These are phyloP conservation scores for Autographa pulchrina DNA, from an alignment of 2,888 invertebrate genomes.

Conservation along the genomic window DNA sequence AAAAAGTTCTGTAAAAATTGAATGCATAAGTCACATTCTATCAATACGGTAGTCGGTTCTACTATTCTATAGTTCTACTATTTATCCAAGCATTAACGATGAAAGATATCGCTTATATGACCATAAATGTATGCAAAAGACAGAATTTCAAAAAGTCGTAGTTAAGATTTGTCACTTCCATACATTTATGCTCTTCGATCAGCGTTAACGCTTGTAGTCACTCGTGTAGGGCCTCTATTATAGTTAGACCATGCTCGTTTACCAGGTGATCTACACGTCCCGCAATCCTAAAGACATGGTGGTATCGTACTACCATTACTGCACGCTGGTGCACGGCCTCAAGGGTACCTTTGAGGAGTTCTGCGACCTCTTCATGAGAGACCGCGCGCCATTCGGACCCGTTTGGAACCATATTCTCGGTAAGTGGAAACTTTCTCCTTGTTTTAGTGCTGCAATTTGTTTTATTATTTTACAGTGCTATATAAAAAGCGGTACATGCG, in stretches of 20 bases:
- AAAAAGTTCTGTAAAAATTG: too few relatives aligned
- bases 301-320: slow-evolving; percentile 96
- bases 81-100: too few relatives aligned
- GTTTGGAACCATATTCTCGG: slow-evolving; percentile 91
- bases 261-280: slow-evolving; percentile 95
- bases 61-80: too few relatives aligned
- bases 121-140: too few relatives aligned
- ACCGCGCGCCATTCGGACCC: slow-evolving; percentile 91
- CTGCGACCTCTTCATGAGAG: slow-evolving; percentile 92
- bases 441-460: not conserved
- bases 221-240: not conserved
- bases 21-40: too few relatives aligned
- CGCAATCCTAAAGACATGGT: slow-evolving; percentile 97
- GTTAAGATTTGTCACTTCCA: too few relatives aligned
- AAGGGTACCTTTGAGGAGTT: slow-evolving; percentile 93
- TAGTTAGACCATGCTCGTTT: not conserved
- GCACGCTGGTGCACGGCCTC: slow-evolving; percentile 91
- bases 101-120: too few relatives aligned
- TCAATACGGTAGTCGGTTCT: too few relatives aligned
- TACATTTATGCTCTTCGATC: too few relatives aligned
- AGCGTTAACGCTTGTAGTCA: not conserved
- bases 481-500: too few relatives aligned
- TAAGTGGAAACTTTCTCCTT: slow-evolving; percentile 58
- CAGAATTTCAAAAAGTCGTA: too few relatives aligned
- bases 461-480: too few relatives aligned